Base-by-base conservation (phyloP, 2,113 vertebrate genomes). In the Oreocharis arfaki region DNA sequence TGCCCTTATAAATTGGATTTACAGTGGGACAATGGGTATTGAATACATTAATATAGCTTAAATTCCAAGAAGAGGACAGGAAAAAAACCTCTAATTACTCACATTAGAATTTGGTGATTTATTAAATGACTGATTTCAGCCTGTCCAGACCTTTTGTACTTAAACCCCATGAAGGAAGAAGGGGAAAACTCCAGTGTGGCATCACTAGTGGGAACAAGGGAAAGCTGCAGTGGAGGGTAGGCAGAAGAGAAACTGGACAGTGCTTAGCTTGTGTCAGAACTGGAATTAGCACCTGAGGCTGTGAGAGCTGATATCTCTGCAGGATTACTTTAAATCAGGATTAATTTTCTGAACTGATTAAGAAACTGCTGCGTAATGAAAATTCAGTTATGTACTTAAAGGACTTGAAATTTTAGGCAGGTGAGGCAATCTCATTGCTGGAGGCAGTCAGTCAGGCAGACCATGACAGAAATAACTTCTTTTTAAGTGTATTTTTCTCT, bases 401-500 rank as follows among this genome's bases (percentile, higher is more conserved):
- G 32, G 17, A 60, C 44, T 84, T 91, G 73, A 78, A 53, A 79
- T 41, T 78, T 74, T 60, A 76, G 69, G 24, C 39, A 53, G 26
- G 13, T 41, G 73, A 75, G 39, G 41, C n/a, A 71, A n/a, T 5
- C 35, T 16, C 0, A 0, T 8, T 53, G 42, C 46, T 53, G 32
- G 71, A 71, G 41, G 53, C 30, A 71, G 37, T n/a, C 42, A 68
- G 20, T 4, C 61, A 80, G n/a, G 22, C 82, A 92, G 52, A 60
- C 6, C 35, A 22, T 10, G 71, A 60, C 2, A 39, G 28, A 84
- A 86, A 67, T 20, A 13, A 55, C 12, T 63, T 16, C 6, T 7
- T 81, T 53, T 53, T 11, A 10, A 35, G 6, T 28, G 8, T 7
- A 6, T 27, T 83, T 82, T 75, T 53, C 37, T 46, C 26, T 32